Evolutionary conservation across 2,113 vertebrate species (phyloP), one percentile per base, ranked within the genome.

Genomic region (Poicephalus gulielmi): DNA sequence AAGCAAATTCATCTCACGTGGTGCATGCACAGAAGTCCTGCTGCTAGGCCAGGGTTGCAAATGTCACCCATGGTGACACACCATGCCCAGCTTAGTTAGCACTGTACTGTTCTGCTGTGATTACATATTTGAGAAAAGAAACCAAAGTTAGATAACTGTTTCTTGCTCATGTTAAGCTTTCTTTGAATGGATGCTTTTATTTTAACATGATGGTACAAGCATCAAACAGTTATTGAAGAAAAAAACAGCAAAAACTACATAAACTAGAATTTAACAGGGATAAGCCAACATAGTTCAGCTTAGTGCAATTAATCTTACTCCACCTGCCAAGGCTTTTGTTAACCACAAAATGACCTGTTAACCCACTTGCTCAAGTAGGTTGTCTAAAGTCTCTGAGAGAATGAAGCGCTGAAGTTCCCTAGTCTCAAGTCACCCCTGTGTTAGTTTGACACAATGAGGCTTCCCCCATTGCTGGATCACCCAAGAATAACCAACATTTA

Each of bases 1-100:
- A 24, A 39, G 37, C 10, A 0, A 1, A 9, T 7, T 37, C 33
- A 60, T 11, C n/a, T 3, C 60, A 6, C 30, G 71, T 10, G n/a
- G 23, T 13, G 10, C 4, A 0, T 2, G 2, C 33, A 0, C 47
- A 19, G 49, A 4, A 2, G 0, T 43, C 44, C 14, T 41, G 10
- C 49, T 24, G 44, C 57, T 3, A 1, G 18, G 6, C 13, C 14
- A 1, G 33, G 30, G 22, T 20, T 6, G 17, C 50, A 59, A 7
- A 19, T 1, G 22, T 20, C 66, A 9, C 3, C 3, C 0, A 7
- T 3, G 4, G 47, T 10, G 62, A 30, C 37, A 9, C 37, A 8
- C 37, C 1, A 1, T 27, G n/a, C 23, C 59, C 66, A 35, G 33
- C 37, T 3, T 2, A 6, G 43, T 20, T 17, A 25, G 44, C 25